phyloP scores from a whole-genome alignment of 2,888 invertebrate species.

The Norana najaformis region DNA sequence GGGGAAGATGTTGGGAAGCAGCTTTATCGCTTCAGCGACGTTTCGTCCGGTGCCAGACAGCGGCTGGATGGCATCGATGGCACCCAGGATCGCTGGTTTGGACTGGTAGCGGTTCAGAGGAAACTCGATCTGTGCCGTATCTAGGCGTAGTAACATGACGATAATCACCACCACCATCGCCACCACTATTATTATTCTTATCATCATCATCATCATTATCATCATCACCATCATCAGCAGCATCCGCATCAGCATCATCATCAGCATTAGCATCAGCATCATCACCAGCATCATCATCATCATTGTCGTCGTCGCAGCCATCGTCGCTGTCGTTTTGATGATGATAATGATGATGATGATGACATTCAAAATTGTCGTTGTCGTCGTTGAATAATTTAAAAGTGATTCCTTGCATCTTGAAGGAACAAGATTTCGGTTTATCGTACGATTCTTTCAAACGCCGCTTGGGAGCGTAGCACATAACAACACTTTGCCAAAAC shows the following conservation, averaged over 20 bases:
- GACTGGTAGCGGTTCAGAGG: neutral
- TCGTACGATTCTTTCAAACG: no score
- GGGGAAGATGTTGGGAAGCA: neutral
- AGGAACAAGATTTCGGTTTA: no score
- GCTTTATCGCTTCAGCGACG: neutral
- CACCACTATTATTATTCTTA: no score
- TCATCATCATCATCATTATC: neutral
- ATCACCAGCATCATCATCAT: neutral
- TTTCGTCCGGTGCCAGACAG: neutral
- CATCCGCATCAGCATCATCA: neutral
- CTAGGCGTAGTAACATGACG: neutral
- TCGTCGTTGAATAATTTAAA: neutral
- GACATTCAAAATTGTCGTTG: neutral
- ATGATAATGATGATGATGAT: neutral
- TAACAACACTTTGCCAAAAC: no score
- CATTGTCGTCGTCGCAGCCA: neutral
- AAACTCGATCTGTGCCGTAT: neutral
- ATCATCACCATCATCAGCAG: no score
- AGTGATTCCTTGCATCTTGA: neutral
- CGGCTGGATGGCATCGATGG: slow-evolving; percentile 1
- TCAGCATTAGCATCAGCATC: neutral
- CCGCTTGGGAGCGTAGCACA: no score
- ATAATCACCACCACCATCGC: neutral
- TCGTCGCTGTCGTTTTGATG: neutral
- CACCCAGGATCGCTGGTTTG: neutral